A percentile compares a stretch with the other conserved stretches of the same genome.
These are phyloP conservation scores for Phenacoccus solenopsis DNA, from an alignment of 1,140 invertebrate genomes.

Conservation along the genomic window DNA sequence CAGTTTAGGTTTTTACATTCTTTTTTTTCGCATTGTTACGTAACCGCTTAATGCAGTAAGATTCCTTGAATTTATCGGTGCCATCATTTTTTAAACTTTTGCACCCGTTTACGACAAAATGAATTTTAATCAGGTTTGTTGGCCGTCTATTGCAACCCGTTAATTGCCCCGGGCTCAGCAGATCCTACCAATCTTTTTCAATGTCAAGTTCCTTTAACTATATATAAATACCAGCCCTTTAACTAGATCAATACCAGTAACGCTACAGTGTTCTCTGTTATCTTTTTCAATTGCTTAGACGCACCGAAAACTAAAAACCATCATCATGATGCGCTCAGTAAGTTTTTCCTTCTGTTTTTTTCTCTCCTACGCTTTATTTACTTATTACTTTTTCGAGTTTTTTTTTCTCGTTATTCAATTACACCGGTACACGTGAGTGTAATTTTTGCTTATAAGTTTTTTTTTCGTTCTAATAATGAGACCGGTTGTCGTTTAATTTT, in stretches of 20 bases:
- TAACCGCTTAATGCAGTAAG: neutral
- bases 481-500: no score
- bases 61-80: neutral
- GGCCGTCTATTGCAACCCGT: neutral
- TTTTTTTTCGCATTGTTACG: neutral
- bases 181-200: neutral
- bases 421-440: no score
- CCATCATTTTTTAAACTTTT: neutral
- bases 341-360: neutral
- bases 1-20: neutral
- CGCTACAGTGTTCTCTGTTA: neutral
- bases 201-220: neutral
- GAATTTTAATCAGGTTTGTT: neutral
- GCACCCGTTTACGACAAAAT: slow-evolving; percentile 1
- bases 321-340: neutral
- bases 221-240: neutral
- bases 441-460: no score
- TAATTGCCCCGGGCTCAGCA: neutral
- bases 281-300: neutral
- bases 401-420: no score
- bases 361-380: neutral
- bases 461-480: no score
- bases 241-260: neutral
- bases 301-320: neutral
- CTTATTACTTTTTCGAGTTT: no score